Evolutionary conservation across 2,888 invertebrate genomes (phyloP).

Genomic region (Sarcophaga variegata): DNA sequence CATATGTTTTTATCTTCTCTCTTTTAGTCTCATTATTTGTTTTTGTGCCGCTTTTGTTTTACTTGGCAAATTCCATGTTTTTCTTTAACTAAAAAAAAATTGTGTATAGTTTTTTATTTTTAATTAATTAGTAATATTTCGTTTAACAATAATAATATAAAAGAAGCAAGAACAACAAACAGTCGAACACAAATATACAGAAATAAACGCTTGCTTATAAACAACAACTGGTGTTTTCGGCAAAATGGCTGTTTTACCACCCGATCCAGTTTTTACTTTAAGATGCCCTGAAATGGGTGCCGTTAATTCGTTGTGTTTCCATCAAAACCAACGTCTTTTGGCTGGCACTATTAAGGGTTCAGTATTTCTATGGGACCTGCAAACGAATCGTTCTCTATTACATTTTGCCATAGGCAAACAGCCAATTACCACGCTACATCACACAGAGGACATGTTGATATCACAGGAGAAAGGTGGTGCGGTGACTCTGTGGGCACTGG

Average conservation of each 20-base stretch:
- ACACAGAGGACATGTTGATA: conserved; percentile 85
- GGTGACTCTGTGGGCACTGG: conserved; percentile 86
- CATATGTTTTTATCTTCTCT: conserved; percentile 40
- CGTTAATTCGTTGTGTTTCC: conserved; percentile 88
- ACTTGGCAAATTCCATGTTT: conserved; percentile 71
- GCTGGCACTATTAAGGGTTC: conserved; percentile 89
- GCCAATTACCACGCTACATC: conserved; percentile 81
- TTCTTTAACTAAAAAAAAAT: conserved; percentile 76
- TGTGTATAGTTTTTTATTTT: conserved; percentile 68
- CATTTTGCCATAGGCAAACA: conserved; percentile 86
- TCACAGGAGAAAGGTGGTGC: conserved; percentile 89
- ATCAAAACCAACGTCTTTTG: conserved; percentile 86
- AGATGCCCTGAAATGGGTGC: conserved; percentile 87
- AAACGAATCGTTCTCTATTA: conserved; percentile 88
- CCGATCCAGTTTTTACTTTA: conserved; percentile 89
- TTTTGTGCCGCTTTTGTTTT: conserved; percentile 65
- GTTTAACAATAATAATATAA: conserved; percentile 66
- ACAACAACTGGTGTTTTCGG: conserved; percentile 31
- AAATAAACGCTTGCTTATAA: conserved; percentile 64
- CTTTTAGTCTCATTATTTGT: conserved; percentile 57
- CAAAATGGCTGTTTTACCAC: conserved; percentile 86
- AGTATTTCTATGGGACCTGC: conserved; percentile 90
- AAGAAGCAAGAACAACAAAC: conserved; percentile 64
- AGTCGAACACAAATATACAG: not conserved
- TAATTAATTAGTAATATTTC: conserved; percentile 67